Conservation (phyloP, 2,888 invertebrate genomes). For the Aspidiotus destructor region DNA sequence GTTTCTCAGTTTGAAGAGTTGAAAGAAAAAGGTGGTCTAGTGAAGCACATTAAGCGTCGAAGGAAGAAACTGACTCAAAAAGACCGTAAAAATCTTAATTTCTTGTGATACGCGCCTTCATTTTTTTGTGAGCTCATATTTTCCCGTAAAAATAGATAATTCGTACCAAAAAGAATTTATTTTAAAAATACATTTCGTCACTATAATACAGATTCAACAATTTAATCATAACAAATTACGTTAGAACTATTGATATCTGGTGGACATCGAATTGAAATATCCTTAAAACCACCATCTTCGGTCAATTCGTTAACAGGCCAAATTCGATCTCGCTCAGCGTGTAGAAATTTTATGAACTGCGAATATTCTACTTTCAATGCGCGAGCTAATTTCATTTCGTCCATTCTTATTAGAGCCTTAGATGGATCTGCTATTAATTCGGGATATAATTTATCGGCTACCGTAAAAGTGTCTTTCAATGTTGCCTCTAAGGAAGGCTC, state of each 20-base stretch:
- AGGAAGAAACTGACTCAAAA: not conserved
- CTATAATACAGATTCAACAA: no score
- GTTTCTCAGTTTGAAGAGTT: not conserved
- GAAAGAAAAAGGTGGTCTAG: constrained; percentile 12
- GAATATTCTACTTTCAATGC: not conserved
- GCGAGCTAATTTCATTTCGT: constrained; percentile 2
- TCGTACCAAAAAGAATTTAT: no score
- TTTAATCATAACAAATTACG: not conserved
- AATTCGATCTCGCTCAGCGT: not conserved
- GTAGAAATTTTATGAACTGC: not conserved
- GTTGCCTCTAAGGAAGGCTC: constrained; percentile 70
- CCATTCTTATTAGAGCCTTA: constrained; percentile 3
- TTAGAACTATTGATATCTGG: not conserved
- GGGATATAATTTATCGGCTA: constrained; percentile 44
- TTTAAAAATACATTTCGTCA: no score
- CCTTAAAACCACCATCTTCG: constrained; percentile 25
- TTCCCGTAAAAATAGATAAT: not conserved
- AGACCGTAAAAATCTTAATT: not conserved
- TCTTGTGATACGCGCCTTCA: not conserved
- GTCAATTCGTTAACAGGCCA: constrained; percentile 1
- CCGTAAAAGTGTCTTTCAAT: constrained; percentile 54
- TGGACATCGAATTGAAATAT: constrained; percentile 17
- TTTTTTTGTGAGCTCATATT: not conserved
- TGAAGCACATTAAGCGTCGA: constrained; percentile 12
- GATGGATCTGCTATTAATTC: constrained; percentile 5